Evolutionary conservation across 2,888 invertebrate species (phyloP).

Genomic region (Dromius quadrimaculatus): DNA sequence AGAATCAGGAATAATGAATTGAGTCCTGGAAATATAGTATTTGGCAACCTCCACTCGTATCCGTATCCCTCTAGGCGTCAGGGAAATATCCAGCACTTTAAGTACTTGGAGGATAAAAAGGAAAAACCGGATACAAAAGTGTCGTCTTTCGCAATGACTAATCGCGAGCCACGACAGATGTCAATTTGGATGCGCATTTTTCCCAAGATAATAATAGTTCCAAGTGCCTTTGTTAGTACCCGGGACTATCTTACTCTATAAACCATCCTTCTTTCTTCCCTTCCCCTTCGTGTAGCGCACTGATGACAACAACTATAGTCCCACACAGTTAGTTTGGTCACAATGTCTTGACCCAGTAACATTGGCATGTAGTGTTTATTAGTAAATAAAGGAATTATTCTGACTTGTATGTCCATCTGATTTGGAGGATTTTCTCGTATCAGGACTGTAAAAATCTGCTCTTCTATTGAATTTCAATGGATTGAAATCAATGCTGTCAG

Average conservation of each 20-base stretch:
- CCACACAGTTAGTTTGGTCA: no score
- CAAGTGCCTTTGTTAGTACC: constrained; percentile 36
- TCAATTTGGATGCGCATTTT: constrained; percentile 47
- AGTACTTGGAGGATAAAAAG: neutral
- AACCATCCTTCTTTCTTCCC: neutral
- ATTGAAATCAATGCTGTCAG: no score
- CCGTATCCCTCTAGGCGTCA: neutral
- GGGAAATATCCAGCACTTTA: neutral
- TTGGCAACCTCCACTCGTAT: neutral
- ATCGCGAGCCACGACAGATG: constrained; percentile 43
- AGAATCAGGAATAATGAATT: no score
- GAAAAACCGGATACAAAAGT: neutral
- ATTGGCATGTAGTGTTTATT: no score
- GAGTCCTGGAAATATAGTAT: no score
- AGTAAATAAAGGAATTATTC: no score
- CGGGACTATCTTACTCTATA: constrained; percentile 33
- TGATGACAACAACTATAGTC: constrained; percentile 11
- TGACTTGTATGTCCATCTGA: no score
- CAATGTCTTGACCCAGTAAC: no score
- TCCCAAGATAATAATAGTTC: constrained; percentile 50
- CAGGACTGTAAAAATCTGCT: no score
- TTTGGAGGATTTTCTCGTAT: no score
- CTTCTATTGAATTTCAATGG: no score
- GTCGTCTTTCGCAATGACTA: constrained; percentile 32
- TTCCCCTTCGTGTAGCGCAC: constrained; percentile 3